A percentile compares a stretch with the other conserved stretches of the same genome.
Evolutionary conservation across 2,797 vertebrate genomes (phyloP).

Genomic region (Arremon brunneinucha): DNA sequence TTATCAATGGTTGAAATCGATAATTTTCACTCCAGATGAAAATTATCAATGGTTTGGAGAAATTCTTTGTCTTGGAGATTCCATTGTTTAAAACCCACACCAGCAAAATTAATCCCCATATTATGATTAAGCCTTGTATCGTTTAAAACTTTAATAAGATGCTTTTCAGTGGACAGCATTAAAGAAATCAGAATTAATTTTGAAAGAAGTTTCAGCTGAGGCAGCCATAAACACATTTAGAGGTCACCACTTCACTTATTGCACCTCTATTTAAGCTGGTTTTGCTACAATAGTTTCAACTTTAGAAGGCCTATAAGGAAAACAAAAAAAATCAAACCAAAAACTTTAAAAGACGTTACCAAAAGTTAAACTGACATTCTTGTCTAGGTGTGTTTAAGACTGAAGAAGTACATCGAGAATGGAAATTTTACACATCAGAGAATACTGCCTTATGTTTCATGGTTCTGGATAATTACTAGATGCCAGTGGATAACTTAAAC

Average conservation of each 20-base stretch:
- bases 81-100: background rate
- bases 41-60: background rate
- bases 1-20: too few species aligned
- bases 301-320: background rate
- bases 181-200: background rate
- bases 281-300: background rate
- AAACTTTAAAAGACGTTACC: slow-evolving; percentile 6
- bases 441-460: slow-evolving; percentile 76
- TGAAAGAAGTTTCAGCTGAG: background rate
- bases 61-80: background rate
- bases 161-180: background rate
- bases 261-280: background rate
- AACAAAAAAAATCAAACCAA: background rate
- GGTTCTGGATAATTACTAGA: slow-evolving; percentile 82
- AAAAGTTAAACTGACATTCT: slow-evolving; percentile 58
- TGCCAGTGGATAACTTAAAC: slow-evolving; percentile 83
- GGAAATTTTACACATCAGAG: slow-evolving; percentile 82
- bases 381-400: slow-evolving; percentile 61
- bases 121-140: background rate
- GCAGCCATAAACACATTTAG: background rate
- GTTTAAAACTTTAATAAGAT: background rate
- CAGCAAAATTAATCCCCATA: background rate
- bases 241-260: background rate
- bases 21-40: too few species aligned
- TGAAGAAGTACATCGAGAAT: slow-evolving; percentile 63